A percentile compares a stretch with the other conserved stretches of the same genome.
phyloP scores from a whole-genome alignment of 2,888 invertebrate genomes.

The Sphecodes monilicornis region DNA sequence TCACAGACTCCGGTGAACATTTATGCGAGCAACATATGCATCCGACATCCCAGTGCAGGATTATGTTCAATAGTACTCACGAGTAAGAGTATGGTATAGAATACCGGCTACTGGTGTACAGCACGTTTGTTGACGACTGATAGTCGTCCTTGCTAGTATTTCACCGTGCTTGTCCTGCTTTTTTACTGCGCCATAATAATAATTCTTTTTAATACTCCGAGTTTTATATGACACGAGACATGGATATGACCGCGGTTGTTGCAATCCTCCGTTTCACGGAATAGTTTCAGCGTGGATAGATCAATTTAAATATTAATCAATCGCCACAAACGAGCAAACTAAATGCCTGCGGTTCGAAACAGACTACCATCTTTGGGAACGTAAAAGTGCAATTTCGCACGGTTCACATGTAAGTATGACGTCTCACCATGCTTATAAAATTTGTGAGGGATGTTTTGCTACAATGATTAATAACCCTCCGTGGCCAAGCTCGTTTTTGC shows the following conservation, averaged over 20 bases:
- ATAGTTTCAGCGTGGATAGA: neutral
- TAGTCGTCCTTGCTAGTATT: conserved; percentile 2
- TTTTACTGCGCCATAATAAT: conserved; percentile 12
- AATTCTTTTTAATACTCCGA: neutral
- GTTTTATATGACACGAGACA: conserved; percentile 1
- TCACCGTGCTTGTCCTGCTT: neutral
- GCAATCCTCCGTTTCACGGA: neutral
- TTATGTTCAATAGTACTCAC: neutral
- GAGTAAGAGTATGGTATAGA: neutral
- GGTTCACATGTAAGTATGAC: too few species aligned
- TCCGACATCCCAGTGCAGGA: neutral
- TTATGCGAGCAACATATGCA: neutral
- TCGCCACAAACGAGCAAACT: neutral
- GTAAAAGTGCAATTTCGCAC: too few species aligned
- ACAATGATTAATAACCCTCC: too few species aligned
- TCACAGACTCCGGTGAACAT: neutral
- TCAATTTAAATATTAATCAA: neutral
- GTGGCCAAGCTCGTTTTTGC: too few species aligned
- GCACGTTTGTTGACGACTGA: conserved; percentile 11
- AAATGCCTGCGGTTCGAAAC: too few species aligned
- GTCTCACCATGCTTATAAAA: too few species aligned
- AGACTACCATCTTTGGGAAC: too few species aligned
- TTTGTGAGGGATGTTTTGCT: too few species aligned
- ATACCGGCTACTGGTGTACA: neutral
- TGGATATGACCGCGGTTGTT: neutral